Evolutionary conservation across 2,888 invertebrate species (phyloP), one percentile per base, ranked within the genome.

Genomic region (Scaptomyza tumidula): DNA sequence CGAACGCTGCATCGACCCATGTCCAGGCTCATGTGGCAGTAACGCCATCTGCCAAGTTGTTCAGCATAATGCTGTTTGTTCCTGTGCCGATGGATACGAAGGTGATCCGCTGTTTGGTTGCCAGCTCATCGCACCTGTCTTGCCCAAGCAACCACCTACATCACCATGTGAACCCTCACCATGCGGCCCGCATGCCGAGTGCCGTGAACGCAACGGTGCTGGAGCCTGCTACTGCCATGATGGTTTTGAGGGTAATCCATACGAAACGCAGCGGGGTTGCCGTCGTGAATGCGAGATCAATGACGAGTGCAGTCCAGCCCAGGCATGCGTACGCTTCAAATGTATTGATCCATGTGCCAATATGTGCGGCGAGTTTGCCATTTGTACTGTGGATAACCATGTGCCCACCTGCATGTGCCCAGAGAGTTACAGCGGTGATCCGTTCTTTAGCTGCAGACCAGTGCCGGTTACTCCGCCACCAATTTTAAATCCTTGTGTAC

Each of bases 341-440:
- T 98, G 98, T 89, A 93, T 95, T 29, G 96, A 97, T 92, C 97
- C 97, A 1, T 97, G 97, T 85, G 95, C 95, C 0, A 96, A 96
- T 75, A 96, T 96, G 19, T 98, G 98, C 90, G 97, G 97, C 13
- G 93, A 94, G 50, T 94, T 95, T 75, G 97, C 97, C 7, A 94
- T 96, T 86, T 97, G 97, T 87, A 94, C 93, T 10, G 96, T 97
- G 1, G 94, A 95, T 78, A 95, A 95, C 74, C 97, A 97, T 89
- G 95, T 97, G 50, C 96, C 97, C 16, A 94, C 95, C 27, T 97
- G 97, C 85, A 94, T 94, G 7, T 97, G 97, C 88, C 95, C 95
- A 49, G 92, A 93, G 59, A 96, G 96, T 24, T 96, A 94, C 83
- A 95, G 95, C 2, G 97, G 97, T 50, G 96, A 97, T 93, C 96